Evolutionary conservation across 2,888 invertebrate species (phyloP).

Genomic region (Drosophila setosimentum): DNA sequence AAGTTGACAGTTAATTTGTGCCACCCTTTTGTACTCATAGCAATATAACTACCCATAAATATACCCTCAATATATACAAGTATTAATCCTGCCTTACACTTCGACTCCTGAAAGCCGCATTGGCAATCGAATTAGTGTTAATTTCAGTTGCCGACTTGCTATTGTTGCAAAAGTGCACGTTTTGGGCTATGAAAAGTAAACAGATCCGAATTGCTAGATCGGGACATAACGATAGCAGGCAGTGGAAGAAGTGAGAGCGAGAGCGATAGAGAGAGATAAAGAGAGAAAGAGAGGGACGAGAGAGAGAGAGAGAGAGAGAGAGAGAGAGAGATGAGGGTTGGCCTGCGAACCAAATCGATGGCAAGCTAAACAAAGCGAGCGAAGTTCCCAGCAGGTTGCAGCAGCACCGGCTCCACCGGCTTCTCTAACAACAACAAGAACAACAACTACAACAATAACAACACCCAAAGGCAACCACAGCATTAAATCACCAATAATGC

Average conservation of each 20-base stretch:
- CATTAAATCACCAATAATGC: slow-evolving; percentile 64
- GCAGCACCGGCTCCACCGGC: slow-evolving; percentile 36
- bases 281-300: background rate
- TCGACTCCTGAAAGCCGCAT: slow-evolving; percentile 15
- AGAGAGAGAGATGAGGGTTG: slow-evolving; percentile 12
- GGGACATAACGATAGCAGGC: slow-evolving; percentile 30
- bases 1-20: slow-evolving; percentile 3
- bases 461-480: slow-evolving; percentile 68
- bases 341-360: slow-evolving; percentile 64
- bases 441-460: slow-evolving; percentile 19
- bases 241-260: background rate
- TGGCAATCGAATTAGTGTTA: slow-evolving; percentile 67
- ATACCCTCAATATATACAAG: slow-evolving; percentile 1
- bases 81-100: slow-evolving; percentile 26
- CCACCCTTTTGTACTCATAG: background rate
- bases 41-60: background rate
- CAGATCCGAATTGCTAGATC: slow-evolving; percentile 43
- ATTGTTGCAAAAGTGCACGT: slow-evolving; percentile 71
- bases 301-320: background rate
- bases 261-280: background rate
- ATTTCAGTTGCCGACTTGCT: slow-evolving; percentile 60
- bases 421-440: slow-evolving; percentile 13
- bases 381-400: slow-evolving; percentile 77
- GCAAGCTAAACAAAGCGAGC: slow-evolving; percentile 72
- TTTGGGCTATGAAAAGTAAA: slow-evolving; percentile 60